These are phyloP conservation scores for Oxygymnocypris stewartii DNA, from an alignment of 2,113 vertebrate genomes.

Conservation along the genomic window DNA sequence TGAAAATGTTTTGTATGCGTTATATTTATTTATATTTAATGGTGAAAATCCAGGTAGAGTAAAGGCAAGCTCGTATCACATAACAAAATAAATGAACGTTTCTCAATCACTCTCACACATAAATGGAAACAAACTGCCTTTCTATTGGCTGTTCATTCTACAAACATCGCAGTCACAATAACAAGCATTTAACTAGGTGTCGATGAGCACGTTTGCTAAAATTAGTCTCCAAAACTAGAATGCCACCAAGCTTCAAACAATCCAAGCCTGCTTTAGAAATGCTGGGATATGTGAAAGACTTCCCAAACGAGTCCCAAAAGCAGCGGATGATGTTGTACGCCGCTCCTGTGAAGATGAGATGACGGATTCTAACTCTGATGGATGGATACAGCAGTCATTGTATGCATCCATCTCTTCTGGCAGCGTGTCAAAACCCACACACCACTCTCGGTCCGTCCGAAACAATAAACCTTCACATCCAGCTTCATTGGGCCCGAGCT, in stretches of 20 bases:
- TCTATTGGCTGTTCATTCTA: not conserved
- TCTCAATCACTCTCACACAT: not conserved
- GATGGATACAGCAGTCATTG: slow-evolving; percentile 61
- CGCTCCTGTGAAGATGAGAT: slow-evolving; percentile 57
- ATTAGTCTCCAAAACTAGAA: not conserved
- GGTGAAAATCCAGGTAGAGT: not conserved
- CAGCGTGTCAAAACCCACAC: slow-evolving; percentile 55
- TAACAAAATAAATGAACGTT: not conserved
- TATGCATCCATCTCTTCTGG: slow-evolving; percentile 64
- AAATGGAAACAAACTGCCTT: not conserved
- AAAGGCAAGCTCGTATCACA: not conserved
- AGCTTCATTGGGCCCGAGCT: slow-evolving; percentile 66
- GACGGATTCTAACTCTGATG: slow-evolving; percentile 63
- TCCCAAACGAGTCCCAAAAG: not conserved
- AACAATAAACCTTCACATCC: slow-evolving; percentile 66
- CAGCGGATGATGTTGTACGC: slow-evolving; percentile 40
- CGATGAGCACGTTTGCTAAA: not conserved
- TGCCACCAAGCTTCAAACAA: not conserved
- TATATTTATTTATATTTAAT: not conserved
- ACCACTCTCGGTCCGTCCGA: slow-evolving; percentile 57
- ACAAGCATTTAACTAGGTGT: not conserved
- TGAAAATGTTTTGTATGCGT: not conserved
- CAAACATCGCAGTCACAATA: not conserved
- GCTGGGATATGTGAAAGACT: not conserved
- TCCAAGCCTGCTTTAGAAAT: not conserved